Conservation (phyloP, 2,113 vertebrate genomes). For the human region DNA sequence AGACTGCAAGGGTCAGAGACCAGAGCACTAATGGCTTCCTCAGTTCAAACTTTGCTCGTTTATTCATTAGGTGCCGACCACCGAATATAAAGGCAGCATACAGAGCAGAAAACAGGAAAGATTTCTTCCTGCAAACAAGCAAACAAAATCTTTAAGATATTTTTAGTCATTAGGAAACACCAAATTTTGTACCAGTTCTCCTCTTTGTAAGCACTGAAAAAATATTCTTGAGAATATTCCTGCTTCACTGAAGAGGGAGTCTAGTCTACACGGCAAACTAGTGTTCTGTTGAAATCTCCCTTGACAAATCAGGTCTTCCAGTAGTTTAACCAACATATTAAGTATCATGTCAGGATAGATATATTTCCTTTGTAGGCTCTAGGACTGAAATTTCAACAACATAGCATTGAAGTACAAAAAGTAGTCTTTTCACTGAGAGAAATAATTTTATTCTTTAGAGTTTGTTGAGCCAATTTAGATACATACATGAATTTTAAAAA, state of each 20-base stretch:
- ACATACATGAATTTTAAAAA: not conserved
- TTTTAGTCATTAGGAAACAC: not conserved
- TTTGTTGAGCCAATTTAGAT: not conserved
- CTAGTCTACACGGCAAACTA: not conserved
- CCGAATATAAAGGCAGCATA: conserved; percentile 98
- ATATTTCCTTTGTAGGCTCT: not conserved
- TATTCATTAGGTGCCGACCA: conserved; percentile 98
- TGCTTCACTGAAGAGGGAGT: not conserved
- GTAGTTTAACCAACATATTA: not conserved
- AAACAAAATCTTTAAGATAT: not conserved
- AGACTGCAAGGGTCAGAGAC: conserved; percentile 97
- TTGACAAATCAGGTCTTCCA: not conserved
- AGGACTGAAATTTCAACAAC: not conserved
- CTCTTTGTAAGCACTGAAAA: not conserved
- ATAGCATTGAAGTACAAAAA: not conserved
- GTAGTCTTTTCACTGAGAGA: not conserved
- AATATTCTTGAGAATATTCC: not conserved
- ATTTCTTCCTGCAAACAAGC: conserved; percentile 94
- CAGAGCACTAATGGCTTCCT: conserved; percentile 98
- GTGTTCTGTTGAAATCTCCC: not conserved
- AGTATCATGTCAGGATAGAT: not conserved
- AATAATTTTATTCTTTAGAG: not conserved
- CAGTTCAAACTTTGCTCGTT: conserved; percentile 98
- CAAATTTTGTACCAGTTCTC: not conserved
- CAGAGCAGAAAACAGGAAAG: conserved; percentile 96